phyloP scores from a whole-genome alignment of 2,888 invertebrate genomes.

The Steinernema carpocapsae region DNA sequence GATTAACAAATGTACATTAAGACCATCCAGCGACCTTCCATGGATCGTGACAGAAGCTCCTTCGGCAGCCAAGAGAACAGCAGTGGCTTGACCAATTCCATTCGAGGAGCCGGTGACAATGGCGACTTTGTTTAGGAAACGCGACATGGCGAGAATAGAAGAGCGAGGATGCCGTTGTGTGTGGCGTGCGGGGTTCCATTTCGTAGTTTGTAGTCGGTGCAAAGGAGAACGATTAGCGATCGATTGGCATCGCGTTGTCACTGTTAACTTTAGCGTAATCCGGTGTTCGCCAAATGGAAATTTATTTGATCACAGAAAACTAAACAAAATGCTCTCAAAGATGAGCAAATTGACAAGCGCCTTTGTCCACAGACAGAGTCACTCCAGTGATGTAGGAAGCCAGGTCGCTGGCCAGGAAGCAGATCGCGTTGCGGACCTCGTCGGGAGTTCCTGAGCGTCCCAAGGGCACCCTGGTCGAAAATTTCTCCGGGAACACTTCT shows the following conservation, averaged over 20 bases:
- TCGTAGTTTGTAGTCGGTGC: neutral
- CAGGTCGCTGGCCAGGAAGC: constrained; percentile 8
- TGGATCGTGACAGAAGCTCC: constrained; percentile 31
- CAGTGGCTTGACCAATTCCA: constrained; percentile 37
- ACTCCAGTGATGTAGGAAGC: constrained; percentile 27
- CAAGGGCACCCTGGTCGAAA: neutral
- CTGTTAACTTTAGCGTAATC: neutral
- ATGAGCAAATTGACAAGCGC: neutral
- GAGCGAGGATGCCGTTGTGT: neutral
- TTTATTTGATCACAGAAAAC: neutral
- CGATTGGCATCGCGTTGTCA: neutral
- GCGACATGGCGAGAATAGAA: neutral
- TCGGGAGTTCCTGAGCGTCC: neutral
- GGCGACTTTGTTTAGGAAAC: neutral
- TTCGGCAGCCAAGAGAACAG: constrained; percentile 8
- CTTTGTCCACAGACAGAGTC: neutral
- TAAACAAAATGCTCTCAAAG: neutral
- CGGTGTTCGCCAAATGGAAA: no score
- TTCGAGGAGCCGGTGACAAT: constrained; percentile 27
- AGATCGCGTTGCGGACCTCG: neutral
- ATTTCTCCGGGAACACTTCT: neutral
- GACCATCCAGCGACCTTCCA: neutral
- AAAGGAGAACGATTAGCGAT: neutral
- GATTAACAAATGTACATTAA: neutral
- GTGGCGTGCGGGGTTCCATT: neutral